Base-by-base conservation (phyloP, 2,113 vertebrate species). In the Parotia lawesii region DNA sequence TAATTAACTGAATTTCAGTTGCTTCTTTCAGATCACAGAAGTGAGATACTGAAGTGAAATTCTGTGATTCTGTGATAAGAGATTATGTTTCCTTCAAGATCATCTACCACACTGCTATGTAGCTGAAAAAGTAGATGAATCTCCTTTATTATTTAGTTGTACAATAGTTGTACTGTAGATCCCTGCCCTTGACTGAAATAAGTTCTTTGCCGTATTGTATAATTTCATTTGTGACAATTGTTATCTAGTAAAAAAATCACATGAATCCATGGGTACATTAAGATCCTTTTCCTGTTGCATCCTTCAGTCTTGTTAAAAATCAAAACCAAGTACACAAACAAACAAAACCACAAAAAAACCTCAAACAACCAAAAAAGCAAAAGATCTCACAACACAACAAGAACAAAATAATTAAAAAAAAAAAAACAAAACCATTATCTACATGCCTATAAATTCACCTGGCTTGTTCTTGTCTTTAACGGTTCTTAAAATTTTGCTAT, bases 281-380 rank as follows among this genome's bases (percentile, higher is more conserved):
- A n/a, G 37, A 71, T 66, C 81, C 28, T 54, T 90, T 73, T 67
- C 48, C 33, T 48, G 5, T 81, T 74, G 21, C 10, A 31, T 57
- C 13, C 5, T 81, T 74, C 28, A 51, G 17, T 42, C 50, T 91
- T 66, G 12, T 70, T 78, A 61, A 78, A 62, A 47, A 28, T 28
- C 48, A 75, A 64, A 38, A 61, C 4, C 10, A 62, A 47, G 12
- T 4, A 22, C 18, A 33, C 25, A 44, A 27, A 44, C 4, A 24
- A 51, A 13, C 4, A 75, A 62, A 48, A 31, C 2, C 14, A 37
- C 5, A 45, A 62, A 24, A 3, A 4, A 1, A 0, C 11, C 15
- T 5, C 21, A 13, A 82, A 21, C 16, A 19, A 40, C 9, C 21
- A 28, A 60, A 61, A 28, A 38, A 15, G 5, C 12, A n/a, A n/a